These are phyloP conservation scores for Bostrychus sinensis DNA, from an alignment of 2,113 vertebrate genomes.

Conservation along the genomic window DNA sequence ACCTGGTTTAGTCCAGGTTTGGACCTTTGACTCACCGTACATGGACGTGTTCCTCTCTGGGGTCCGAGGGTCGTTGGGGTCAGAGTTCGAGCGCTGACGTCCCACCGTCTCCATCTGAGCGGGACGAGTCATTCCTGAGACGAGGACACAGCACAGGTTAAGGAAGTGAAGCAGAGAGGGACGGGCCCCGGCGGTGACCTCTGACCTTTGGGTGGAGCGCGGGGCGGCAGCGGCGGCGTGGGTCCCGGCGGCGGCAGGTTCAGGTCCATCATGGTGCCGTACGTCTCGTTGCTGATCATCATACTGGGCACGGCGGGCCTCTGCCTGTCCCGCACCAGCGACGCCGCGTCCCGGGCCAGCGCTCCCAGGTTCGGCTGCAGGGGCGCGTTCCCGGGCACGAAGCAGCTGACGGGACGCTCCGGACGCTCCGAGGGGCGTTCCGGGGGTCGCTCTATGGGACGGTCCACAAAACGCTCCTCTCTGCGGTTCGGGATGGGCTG, in stretches of 20 bases:
- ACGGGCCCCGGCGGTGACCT: too few species aligned
- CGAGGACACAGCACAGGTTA: background rate
- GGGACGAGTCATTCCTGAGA: slow-evolving; percentile 33
- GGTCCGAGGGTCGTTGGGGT: slow-evolving; percentile 86
- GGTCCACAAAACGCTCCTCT: slow-evolving; percentile 77
- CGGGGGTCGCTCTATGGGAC: background rate
- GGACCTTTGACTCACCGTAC: too few species aligned
- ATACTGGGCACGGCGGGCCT: slow-evolving; percentile 83
- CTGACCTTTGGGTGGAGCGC: slow-evolving; percentile 88
- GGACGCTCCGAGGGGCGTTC: background rate
- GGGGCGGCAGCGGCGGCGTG: slow-evolving; percentile 85
- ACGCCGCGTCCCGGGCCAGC: slow-evolving; percentile 85
- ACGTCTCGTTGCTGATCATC: slow-evolving; percentile 91
- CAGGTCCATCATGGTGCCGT: slow-evolving; percentile 86
- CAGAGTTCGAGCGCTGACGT: slow-evolving; percentile 92
- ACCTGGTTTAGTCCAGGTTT: background rate
- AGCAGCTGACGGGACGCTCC: slow-evolving; percentile 88
- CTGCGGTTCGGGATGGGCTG: slow-evolving; percentile 92
- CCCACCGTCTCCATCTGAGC: slow-evolving; percentile 82
- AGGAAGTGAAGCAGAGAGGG: background rate
- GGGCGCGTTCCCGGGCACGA: slow-evolving; percentile 79
- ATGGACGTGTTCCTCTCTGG: slow-evolving; percentile 70
- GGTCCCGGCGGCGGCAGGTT: too few species aligned
- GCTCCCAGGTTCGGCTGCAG: slow-evolving; percentile 79
- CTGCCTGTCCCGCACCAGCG: slow-evolving; percentile 86